Evolutionary conservation across 92 coral and sea anemone genomes (phyloP), one percentile per base, ranked within the genome.

Genomic region (Paramuricea clavata): DNA sequence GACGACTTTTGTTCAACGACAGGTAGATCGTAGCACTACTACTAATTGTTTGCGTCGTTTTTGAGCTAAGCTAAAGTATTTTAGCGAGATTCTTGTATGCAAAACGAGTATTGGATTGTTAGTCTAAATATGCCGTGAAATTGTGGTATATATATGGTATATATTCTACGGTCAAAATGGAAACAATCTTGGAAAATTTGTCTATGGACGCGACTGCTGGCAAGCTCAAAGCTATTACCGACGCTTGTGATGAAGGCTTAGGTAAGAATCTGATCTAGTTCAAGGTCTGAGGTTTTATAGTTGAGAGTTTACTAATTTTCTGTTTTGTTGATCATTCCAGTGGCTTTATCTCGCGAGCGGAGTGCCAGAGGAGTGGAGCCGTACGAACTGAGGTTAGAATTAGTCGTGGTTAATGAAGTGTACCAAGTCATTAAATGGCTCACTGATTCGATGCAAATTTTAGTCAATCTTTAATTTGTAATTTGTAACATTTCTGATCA

Each of bases 131-230:
- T 54, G 62, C 62, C 62, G 62, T 54, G 62, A 54, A 21, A 54
- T 54, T 54, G 7, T 17, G 23, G 23, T 54, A 54, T 54, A 12
- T 39, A 25, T 21, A 39, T 1, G 30, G 12, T 25, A 42, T 10
- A 2, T 44, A 11, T 36, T 22, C 12, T 33, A 31, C 2, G 34
- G 5, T n/a, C 21, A 91, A 49, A 32, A 97, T 97, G 99, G 99
- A 97, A 81, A 98, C 90, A 54, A 92, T 97, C 27, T 82, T 97
- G 69, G 91, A 91, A 49, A 87, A 87, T n/a, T 81, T 97, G 30
- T 93, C 93, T 32, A 93, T 93, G 83, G 99, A 97, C 76, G 99
- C 99, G 93, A 97, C 99, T 93, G 95, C 99, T 78, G 94, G 96
- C 12, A 94, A 97, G 82, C 81, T 88, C 19, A 97, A 94, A 79